Base-by-base conservation (phyloP, 2,113 vertebrate genomes). In the Macroglossus sobrinus region DNA sequence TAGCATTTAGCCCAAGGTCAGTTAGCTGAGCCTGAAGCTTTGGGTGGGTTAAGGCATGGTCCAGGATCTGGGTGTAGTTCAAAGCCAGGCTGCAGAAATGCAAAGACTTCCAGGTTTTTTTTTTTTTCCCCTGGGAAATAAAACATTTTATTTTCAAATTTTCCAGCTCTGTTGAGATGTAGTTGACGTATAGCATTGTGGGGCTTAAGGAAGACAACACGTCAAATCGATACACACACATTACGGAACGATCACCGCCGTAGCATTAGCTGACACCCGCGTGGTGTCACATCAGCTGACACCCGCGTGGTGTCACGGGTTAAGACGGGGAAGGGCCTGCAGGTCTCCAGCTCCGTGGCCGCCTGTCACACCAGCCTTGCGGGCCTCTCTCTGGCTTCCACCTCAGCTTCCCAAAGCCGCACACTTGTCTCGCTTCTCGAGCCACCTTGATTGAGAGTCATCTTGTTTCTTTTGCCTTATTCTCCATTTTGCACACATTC, bases 161-260 rank as follows among this genome's bases (percentile, higher is more conserved):
- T n/a, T 21, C 64, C 53, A 80, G 53, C n/a, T 63, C 88, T 87
- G n/a, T 40, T 53, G 75, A 50, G 40, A 68, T 59, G 14, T 33
- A 19, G 68, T 9, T 40, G 69, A 76, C 50, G 38, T 22, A 66
- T 1, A 30, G 35, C 6, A 19, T 84, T 63, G 22, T 72, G 10
- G 16, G 7, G 24, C 50, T 59, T 71, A 35, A 1, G 18, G 45
- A 30, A 16, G 35, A 53, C 59, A 88, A 3, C 24, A 3, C 13
- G 53, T 61, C 16, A 11, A 47, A 5, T 26, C 7, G 55, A 50
- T 35, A 82, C 43, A 45, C 40, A 38, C 16, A 30, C 35, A 30
- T 81, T 35, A 30, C 33, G 68, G 7, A 40, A 33, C 55, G 7
- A 2, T 26, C 5, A 4, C 5, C 21, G 30, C 4, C 3, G 0